These are phyloP conservation scores for Erythrocebus patas DNA, from an alignment of 2,113 vertebrate species.

Conservation along the genomic window DNA sequence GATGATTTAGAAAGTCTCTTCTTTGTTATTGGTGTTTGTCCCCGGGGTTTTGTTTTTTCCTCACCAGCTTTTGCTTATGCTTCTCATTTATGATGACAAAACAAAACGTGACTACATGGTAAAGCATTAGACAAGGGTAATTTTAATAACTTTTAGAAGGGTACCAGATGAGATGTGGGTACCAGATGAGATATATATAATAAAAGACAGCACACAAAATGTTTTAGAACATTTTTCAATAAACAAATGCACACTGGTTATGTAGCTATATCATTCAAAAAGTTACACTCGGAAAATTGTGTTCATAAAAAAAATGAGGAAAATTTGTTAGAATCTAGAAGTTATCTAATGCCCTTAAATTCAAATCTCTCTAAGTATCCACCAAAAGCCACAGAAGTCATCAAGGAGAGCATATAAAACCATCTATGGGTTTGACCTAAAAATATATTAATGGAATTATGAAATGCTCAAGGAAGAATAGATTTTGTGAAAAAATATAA, in stretches of 20 bases:
- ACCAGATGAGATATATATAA: not conserved
- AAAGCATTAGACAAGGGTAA: not conserved
- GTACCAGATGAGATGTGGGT: not conserved
- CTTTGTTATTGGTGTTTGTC: not conserved
- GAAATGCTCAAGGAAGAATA: not conserved
- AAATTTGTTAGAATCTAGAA: not conserved
- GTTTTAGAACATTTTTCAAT: not conserved
- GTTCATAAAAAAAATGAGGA: not conserved
- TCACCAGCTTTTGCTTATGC: not conserved
- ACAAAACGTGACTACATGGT: not conserved
- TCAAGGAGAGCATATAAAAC: not conserved
- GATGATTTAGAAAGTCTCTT: not conserved
- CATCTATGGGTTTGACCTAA: not conserved
- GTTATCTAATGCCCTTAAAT: not conserved
- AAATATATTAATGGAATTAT: not conserved
- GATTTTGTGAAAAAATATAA: not conserved
- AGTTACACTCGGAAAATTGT: not conserved
- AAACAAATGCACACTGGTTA: not conserved
- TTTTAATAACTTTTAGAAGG: not conserved
- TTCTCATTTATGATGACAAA: slow-evolving; percentile 43
- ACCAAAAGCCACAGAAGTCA: not conserved
- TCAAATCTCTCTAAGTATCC: not conserved
- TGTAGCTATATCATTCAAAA: not conserved
- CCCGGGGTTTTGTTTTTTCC: not conserved
- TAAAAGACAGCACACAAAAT: not conserved